These are phyloP conservation scores for Hirtodrosophila histrioides DNA, from an alignment of 2,888 invertebrate genomes.

Conservation along the genomic window DNA sequence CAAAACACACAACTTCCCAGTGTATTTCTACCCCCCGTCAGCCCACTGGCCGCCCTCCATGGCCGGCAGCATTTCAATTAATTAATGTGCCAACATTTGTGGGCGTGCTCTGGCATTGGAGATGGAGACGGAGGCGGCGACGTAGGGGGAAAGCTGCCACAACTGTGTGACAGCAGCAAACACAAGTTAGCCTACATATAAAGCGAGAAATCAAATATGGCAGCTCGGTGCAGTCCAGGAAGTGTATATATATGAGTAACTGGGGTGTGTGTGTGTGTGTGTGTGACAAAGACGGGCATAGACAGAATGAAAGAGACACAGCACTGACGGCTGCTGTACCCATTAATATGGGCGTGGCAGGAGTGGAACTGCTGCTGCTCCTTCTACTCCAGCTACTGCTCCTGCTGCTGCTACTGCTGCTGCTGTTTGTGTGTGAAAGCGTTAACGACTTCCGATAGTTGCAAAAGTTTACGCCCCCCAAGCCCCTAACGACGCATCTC, in stretches of 20 bases:
- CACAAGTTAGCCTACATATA: slow-evolving; percentile 74
- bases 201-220: slow-evolving; percentile 75
- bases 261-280: slow-evolving; percentile 8
- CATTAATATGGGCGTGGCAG: slow-evolving; percentile 45
- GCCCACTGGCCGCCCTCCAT: slow-evolving; percentile 24
- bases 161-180: slow-evolving; percentile 67
- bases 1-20: slow-evolving; percentile 57
- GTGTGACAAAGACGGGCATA: slow-evolving; percentile 12
- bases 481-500: slow-evolving; percentile 42
- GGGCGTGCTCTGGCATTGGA: slow-evolving; percentile 34
- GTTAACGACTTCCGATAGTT: slow-evolving; percentile 78
- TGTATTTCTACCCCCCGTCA: slow-evolving; percentile 1
- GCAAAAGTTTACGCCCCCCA: slow-evolving; percentile 57
- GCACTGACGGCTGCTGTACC: slow-evolving; percentile 24
- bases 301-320: slow-evolving; percentile 17
- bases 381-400: neutral
- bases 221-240: slow-evolving; percentile 39
- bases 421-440: slow-evolving; percentile 63
- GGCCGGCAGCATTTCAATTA: slow-evolving; percentile 77
- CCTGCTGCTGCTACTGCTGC: neutral
- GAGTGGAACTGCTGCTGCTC: slow-evolving; percentile 6
- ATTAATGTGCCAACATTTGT: slow-evolving; percentile 79
- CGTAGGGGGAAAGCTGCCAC: slow-evolving; percentile 1
- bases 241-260: slow-evolving; percentile 8
- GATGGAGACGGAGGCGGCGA: neutral